Evolutionary conservation across 2,113 vertebrate species (phyloP).

Genomic region (Oreotragus oreotragus): DNA sequence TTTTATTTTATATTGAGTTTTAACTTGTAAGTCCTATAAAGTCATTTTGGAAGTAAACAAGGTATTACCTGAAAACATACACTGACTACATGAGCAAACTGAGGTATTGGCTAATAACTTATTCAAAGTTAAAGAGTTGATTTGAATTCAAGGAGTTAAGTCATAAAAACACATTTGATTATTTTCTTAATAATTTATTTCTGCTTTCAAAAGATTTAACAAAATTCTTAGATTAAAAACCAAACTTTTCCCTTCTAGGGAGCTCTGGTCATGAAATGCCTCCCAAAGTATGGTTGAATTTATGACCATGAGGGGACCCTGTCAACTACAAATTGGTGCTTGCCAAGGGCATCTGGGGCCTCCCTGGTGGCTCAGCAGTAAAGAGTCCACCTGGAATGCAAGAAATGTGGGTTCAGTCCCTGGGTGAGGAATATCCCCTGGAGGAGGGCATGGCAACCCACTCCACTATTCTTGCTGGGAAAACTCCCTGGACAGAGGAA

Average conservation of each 20-base stretch:
- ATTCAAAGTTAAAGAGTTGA: background rate
- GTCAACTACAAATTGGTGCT: background rate
- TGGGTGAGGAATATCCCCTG: background rate
- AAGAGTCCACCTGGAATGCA: background rate
- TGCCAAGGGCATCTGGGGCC: background rate
- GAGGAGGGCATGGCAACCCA: background rate
- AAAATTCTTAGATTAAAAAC: background rate
- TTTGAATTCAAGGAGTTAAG: background rate
- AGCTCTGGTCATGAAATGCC: background rate
- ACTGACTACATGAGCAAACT: background rate
- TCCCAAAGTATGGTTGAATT: background rate
- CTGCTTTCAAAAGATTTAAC: background rate
- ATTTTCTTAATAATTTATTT: conserved; percentile 4
- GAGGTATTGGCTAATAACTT: background rate
- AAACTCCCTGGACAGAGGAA: background rate
- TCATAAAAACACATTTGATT: background rate
- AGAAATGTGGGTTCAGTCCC: background rate
- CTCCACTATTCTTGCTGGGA: background rate
- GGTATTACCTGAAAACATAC: background rate
- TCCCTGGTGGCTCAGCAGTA: background rate
- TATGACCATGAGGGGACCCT: background rate
- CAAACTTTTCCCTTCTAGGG: background rate
- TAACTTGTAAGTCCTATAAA: conserved; percentile 1
- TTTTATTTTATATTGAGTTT: background rate
- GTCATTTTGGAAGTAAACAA: background rate